These are phyloP conservation scores for Pediacus dermestoides DNA, from an alignment of 2,888 invertebrate species.

Conservation along the genomic window DNA sequence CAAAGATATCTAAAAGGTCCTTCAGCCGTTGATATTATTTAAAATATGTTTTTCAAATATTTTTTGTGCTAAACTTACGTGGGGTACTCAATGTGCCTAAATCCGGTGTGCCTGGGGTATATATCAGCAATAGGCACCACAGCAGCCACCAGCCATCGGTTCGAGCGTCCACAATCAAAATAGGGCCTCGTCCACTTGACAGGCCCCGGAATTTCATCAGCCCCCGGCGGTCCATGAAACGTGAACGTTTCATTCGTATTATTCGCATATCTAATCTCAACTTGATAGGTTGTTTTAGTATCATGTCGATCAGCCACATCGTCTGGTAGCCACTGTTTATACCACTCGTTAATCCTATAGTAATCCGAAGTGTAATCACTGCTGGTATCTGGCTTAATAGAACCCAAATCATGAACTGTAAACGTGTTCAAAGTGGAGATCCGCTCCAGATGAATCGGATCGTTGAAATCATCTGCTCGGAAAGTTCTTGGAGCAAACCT, in stretches of 20 bases:
- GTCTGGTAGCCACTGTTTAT: slow-evolving; percentile 87
- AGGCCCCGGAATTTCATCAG: slow-evolving; percentile 88
- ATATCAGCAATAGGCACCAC: slow-evolving; percentile 94
- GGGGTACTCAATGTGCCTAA: slow-evolving; percentile 89
- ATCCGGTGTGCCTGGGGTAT: slow-evolving; percentile 89
- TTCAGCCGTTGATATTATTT: too few relatives aligned
- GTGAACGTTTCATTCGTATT: slow-evolving; percentile 94
- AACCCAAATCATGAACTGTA: slow-evolving; percentile 79
- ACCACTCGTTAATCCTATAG: slow-evolving; percentile 94
- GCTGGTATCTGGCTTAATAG: slow-evolving; percentile 70
- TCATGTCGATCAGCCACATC: slow-evolving; percentile 74
- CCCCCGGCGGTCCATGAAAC: slow-evolving; percentile 90
- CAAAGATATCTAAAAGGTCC: too few relatives aligned
- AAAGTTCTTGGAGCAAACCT: slow-evolving; percentile 89
- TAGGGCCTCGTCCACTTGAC: slow-evolving; percentile 93
- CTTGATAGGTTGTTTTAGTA: slow-evolving; percentile 88
- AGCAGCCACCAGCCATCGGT: slow-evolving; percentile 93
- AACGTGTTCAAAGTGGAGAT: slow-evolving; percentile 95
- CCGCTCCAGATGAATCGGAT: slow-evolving; percentile 91
- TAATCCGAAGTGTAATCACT: slow-evolving; percentile 87
- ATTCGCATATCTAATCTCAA: slow-evolving; percentile 85
- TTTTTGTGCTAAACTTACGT: too few relatives aligned
- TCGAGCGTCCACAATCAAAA: slow-evolving; percentile 92
- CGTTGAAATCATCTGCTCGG: slow-evolving; percentile 89
- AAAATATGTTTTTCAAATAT: too few relatives aligned